These are phyloP conservation scores for Cacatua alba DNA, from an alignment of 2,113 vertebrate species.

Conservation along the genomic window DNA sequence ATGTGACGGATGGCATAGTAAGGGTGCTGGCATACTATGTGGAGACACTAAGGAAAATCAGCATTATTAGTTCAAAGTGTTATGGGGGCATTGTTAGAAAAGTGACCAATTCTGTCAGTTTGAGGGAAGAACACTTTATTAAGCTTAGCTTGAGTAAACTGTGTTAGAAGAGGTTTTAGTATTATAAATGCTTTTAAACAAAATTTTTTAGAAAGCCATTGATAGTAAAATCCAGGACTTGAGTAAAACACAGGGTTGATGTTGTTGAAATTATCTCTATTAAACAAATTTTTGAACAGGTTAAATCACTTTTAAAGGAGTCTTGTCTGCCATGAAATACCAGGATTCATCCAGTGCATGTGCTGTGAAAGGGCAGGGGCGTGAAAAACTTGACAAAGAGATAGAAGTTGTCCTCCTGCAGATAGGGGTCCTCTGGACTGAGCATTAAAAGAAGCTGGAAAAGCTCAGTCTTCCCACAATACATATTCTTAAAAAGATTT, in stretches of 20 bases:
- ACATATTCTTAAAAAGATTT: not conserved
- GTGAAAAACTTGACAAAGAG: not conserved
- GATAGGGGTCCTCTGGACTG: not conserved
- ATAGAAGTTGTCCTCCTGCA: not conserved
- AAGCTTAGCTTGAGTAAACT: not conserved
- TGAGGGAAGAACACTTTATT: not conserved
- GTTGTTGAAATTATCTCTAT: not conserved
- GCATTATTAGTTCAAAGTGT: not conserved
- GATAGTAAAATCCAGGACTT: not conserved
- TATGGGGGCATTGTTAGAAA: not conserved
- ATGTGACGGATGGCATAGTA: no score
- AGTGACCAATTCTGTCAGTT: not conserved
- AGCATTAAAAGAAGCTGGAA: not conserved
- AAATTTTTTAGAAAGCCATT: not conserved
- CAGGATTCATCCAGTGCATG: not conserved
- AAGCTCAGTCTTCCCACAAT: not conserved
- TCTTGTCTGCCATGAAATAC: not conserved
- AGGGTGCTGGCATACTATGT: not conserved
- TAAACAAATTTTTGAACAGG: not conserved
- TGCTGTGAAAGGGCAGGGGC: not conserved
- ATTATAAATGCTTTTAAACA: not conserved
- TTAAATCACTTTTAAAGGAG: not conserved
- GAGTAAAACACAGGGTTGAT: not conserved
- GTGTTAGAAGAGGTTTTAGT: not conserved
- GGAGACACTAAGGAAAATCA: not conserved